phyloP scores from a whole-genome alignment of 2,888 invertebrate genomes.

The Pammene aurita region DNA sequence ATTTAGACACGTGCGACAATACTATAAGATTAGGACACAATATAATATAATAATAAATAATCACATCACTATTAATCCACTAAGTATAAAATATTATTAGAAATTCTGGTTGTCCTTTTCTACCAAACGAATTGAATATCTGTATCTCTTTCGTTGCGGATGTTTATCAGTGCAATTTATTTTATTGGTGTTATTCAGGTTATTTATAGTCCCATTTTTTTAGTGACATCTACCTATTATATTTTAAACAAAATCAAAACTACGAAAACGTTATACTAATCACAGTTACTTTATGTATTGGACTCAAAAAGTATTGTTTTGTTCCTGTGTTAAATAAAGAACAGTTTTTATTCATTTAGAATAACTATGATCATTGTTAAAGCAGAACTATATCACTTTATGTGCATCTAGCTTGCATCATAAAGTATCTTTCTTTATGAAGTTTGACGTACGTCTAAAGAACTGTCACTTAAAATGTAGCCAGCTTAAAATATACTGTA shows the following conservation, averaged over 20 bases:
- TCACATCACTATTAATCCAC: neutral
- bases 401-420: neutral
- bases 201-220: neutral
- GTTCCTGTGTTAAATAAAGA: no score
- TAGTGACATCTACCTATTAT: no score
- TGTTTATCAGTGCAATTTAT: neutral
- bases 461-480: conserved; percentile 8
- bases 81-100: neutral
- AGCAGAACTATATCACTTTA: no score
- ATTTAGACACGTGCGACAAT: neutral
- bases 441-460: neutral
- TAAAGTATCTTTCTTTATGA: neutral
- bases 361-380: no score
- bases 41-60: conserved; percentile 14
- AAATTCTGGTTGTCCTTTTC: conserved; percentile 4
- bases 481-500: conserved; percentile 3
- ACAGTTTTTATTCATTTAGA: no score
- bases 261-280: neutral
- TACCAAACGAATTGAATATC: neutral
- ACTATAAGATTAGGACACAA: neutral
- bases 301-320: no score
- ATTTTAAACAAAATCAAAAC: neutral
- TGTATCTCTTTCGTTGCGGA: neutral
- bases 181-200: conserved; percentile 10
- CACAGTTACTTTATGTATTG: neutral